These are phyloP conservation scores for Rhagonycha lutea DNA, from an alignment of 2,888 invertebrate species.

Conservation along the genomic window DNA sequence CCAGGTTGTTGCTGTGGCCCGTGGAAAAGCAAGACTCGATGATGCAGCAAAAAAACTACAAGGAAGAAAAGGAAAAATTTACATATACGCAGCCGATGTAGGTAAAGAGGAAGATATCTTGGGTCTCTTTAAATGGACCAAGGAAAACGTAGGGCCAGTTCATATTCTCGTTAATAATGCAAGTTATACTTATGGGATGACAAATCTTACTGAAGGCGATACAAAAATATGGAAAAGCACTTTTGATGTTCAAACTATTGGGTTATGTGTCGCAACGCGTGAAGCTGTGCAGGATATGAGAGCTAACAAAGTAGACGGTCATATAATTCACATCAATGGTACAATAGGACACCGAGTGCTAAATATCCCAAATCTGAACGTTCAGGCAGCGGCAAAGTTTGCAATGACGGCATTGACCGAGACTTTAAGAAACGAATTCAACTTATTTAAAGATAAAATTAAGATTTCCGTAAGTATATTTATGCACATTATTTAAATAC, in stretches of 20 bases:
- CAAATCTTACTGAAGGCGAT: slow-evolving; percentile 31
- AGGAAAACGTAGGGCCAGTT: slow-evolving; percentile 30
- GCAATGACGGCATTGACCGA: slow-evolving; percentile 6
- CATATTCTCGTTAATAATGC: slow-evolving; percentile 33
- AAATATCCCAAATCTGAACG: not conserved
- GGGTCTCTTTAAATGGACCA: slow-evolving; percentile 25
- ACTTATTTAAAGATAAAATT: not conserved
- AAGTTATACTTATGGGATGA: slow-evolving; percentile 13
- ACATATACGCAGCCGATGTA: slow-evolving; percentile 23
- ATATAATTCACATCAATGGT: not conserved
- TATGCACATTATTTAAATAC: not conserved
- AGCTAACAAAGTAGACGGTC: slow-evolving; percentile 28
- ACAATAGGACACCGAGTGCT: not conserved
- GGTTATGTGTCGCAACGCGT: slow-evolving; percentile 29
- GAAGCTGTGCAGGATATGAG: slow-evolving; percentile 36
- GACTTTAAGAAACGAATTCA: not conserved
- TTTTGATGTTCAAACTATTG: slow-evolving; percentile 37
- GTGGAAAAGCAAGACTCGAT: not conserved
- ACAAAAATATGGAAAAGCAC: slow-evolving; percentile 34
- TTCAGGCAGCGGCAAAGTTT: not conserved
- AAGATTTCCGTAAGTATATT: not conserved
- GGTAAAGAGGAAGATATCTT: slow-evolving; percentile 25
- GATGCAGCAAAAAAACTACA: not conserved
- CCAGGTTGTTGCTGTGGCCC: slow-evolving; percentile 7
- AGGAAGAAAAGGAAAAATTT: slow-evolving; percentile 12